phyloP scores from a whole-genome alignment of 1,140 invertebrate genomes.

The Drosophila biarmipes region DNA sequence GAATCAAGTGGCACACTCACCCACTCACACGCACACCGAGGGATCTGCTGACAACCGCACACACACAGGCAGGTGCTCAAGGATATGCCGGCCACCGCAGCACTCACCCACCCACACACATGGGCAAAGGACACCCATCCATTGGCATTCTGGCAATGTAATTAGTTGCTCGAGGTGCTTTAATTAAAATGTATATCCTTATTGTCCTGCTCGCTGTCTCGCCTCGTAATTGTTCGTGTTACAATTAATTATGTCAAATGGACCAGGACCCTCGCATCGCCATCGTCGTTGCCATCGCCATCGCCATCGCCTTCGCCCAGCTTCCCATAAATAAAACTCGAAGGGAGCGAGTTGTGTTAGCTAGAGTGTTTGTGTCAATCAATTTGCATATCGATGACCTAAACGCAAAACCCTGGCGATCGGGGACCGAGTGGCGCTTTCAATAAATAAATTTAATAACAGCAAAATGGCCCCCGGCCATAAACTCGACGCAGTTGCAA shows the following conservation, averaged over 20 bases:
- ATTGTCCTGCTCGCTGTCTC: constrained; percentile 54
- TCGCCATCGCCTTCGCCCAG: constrained; percentile 10
- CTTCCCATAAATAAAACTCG: constrained; percentile 3
- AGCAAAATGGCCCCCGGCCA: constrained; percentile 47
- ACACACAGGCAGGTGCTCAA: constrained; percentile 33
- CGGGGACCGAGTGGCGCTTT: constrained; percentile 39
- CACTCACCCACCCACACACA: not conserved
- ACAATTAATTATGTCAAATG: constrained; percentile 82
- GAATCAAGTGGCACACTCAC: constrained; percentile 25
- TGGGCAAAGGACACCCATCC: not conserved
- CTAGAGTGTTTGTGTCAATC: constrained; percentile 68
- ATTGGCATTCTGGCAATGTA: constrained; percentile 54
- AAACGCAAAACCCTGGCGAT: constrained; percentile 38
- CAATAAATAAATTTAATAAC: constrained; percentile 79
- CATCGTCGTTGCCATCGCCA: constrained; percentile 16
- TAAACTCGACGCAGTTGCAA: constrained; percentile 24
- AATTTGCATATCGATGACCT: constrained; percentile 73
- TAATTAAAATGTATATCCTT: constrained; percentile 83
- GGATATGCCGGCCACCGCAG: constrained; percentile 16
- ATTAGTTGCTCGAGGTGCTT: constrained; percentile 81
- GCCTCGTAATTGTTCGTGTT: constrained; percentile 76
- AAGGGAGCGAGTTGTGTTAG: constrained; percentile 17
- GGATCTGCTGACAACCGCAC: constrained; percentile 18
- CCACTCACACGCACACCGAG: not conserved
- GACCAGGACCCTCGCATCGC: constrained; percentile 25